Conservation (phyloP, 2,888 invertebrate genomes). For the Ennomos fuscantarius region DNA sequence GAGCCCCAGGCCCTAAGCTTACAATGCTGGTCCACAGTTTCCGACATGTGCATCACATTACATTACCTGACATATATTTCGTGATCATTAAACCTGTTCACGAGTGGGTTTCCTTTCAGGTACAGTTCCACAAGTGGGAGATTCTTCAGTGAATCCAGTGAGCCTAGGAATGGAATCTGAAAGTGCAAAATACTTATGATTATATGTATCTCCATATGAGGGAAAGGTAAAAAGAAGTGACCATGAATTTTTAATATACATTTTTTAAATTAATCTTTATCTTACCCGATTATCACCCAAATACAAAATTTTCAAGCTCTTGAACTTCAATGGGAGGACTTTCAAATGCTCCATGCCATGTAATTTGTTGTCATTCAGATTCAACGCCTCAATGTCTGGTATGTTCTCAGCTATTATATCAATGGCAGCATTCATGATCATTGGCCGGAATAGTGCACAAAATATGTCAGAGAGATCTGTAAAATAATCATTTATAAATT, state of each 20-base stretch:
- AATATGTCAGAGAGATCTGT: slow-evolving; percentile 89
- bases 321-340: slow-evolving; percentile 87
- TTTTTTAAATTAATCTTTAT: slow-evolving; percentile 2
- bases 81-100: slow-evolving; percentile 91
- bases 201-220: too few relatives aligned
- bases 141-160: slow-evolving; percentile 88
- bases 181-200: slow-evolving; percentile 39
- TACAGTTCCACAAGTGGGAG: slow-evolving; percentile 90
- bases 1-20: not conserved
- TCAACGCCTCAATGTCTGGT: slow-evolving; percentile 92
- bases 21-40: slow-evolving; percentile 22
- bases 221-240: too few relatives aligned
- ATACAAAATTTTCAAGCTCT: slow-evolving; percentile 91
- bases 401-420: slow-evolving; percentile 94
- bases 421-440: slow-evolving; percentile 89
- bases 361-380: slow-evolving; percentile 92
- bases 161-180: slow-evolving; percentile 88
- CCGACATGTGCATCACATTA: slow-evolving; percentile 40
- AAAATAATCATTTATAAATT: slow-evolving; percentile 33
- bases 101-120: slow-evolving; percentile 92
- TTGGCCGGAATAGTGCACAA: slow-evolving; percentile 90
- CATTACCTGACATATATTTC: slow-evolving; percentile 93
- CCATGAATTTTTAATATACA: too few relatives aligned
- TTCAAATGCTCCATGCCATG: slow-evolving; percentile 88
- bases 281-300: slow-evolving; percentile 92